Base-by-base conservation (phyloP, 1,140 invertebrate species). In the Brachystomella parvula region DNA sequence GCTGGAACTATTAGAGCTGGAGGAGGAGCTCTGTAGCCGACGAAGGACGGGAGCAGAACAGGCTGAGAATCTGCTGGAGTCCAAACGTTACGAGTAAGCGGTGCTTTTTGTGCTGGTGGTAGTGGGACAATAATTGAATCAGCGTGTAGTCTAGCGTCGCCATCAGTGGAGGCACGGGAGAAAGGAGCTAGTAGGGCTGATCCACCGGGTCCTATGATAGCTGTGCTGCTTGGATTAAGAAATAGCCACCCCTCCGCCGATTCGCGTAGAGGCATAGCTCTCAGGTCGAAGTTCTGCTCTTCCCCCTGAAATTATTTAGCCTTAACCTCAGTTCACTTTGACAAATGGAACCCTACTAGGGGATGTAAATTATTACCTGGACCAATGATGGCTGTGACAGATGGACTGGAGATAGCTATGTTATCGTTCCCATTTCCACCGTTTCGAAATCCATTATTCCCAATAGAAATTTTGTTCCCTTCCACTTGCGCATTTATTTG, bases 1-100 rank as follows among this genome's bases (percentile, higher is more conserved):
- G 71, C 66, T 32, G 71, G 68, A 3, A 73, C 67, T 9, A 73
- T 28, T 24, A 71, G 61, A 65, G 68, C 71, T 26, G 47, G 1
- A 3, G 35, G 39, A 31, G 29, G 32, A 26, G 57, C 32, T 15
- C 69, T 32, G 19, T 12, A 1, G 29, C 47, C 44, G 21, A 30
- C 29, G 3, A 49, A n/a, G 19, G 61, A 26, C 0, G 61, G 49
- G 1, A 47, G 58, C 2, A 28, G 58, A 3, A 63, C 61, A n/a
- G 60, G 47, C 2, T 35, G 1, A 15, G 47, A 26, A 35, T 33
- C 21, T 15, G 31, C 39, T 60, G 64, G 58, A n/a, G 30, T 39
- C 29, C 35, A 21, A 15, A 24, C 19, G 28, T 28, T 24, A 2
- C 28, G 31, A 0, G 61, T 47, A 21, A 15, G 44, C 47, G 24